Conservation (phyloP, 2,888 invertebrate species). For the Myopa tessellatipennis region DNA sequence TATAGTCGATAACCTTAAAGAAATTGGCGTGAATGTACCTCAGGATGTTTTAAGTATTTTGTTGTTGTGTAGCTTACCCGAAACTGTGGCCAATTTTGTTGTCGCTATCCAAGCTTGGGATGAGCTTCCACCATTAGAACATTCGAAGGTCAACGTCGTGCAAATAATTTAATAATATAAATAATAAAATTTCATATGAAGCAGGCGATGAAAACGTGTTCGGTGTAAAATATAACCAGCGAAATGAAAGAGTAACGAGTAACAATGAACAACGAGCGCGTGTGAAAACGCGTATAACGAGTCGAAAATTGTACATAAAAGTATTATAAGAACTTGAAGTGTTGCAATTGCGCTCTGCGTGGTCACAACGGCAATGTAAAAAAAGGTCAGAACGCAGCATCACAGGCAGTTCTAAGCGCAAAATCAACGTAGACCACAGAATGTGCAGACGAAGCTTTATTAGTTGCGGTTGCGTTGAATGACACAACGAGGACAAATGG, state of each 20-base stretch:
- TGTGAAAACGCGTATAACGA: no score
- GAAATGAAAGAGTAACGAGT: constrained; percentile 10
- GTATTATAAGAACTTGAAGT: no score
- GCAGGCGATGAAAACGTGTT: constrained; percentile 1
- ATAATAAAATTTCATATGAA: neutral
- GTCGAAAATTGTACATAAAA: no score
- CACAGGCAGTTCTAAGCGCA: no score
- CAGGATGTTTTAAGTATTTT: constrained; percentile 38
- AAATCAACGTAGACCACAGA: no score
- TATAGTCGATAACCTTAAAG: constrained; percentile 38
- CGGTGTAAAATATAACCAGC: neutral
- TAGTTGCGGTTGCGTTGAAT: no score
- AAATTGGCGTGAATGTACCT: constrained; percentile 36
- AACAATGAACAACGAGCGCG: constrained; percentile 7
- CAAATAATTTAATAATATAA: neutral
- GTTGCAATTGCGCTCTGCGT: no score
- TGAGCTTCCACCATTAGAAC: constrained; percentile 11
- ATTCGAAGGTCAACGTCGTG: constrained; percentile 1
- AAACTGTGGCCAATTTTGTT: constrained; percentile 41
- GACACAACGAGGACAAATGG: no score
- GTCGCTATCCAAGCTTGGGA: constrained; percentile 43
- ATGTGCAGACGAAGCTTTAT: no score
- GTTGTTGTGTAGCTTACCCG: constrained; percentile 41
- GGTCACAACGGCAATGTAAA: no score
- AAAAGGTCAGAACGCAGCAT: no score